Base-by-base conservation (phyloP, 2,888 invertebrate species). In the Meteorus colon region DNA sequence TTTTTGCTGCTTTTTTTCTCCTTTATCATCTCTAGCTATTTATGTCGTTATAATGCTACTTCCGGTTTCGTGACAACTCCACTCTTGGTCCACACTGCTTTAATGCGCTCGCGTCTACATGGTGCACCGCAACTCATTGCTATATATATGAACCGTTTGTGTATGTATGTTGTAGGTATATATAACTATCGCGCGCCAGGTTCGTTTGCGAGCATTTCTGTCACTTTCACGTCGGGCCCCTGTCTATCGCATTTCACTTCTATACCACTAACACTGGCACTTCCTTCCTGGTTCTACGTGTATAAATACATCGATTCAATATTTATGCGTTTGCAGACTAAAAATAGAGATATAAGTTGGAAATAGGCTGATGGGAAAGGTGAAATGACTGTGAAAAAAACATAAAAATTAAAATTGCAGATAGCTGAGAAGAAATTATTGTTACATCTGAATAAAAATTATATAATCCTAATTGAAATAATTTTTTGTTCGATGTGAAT, bases 161-260 rank as follows among this genome's bases (percentile, higher is more conserved):
- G 16, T 65, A 37, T 31, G 29, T 63, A 29, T n/a, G n/a, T 37
- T 37, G 19, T 14, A 37, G 37, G 5, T 24, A 24, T 24, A 14
- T 45, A 41, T 14, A 37, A 66, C 24, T 41, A 68, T 68, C 19
- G 6, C 48, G 60, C 41, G 51, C n/a, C 45, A 48, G 24, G 37
- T 24, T 66, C 16, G 19, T 48, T 27, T 48, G 45, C 48, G 48
- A 31, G 60, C 71, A 72, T 73, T 72, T 82, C 81, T 80, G 85
- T 84, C 85, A 84, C 85, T 86, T 86, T 85, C 86, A 84, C 86
- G 81, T 82, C 77, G 60, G 29, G 65, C 48, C 19, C 41, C 34
- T 27, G 41, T 72, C 73, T 67, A 63, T 71, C 68, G 82, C 80
- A 76, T 83, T 84, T 84, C 83, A 78, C 80, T 80, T 76, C 67